These are phyloP conservation scores for Chloromyia formosa DNA, from an alignment of 2,888 invertebrate genomes.

Conservation along the genomic window DNA sequence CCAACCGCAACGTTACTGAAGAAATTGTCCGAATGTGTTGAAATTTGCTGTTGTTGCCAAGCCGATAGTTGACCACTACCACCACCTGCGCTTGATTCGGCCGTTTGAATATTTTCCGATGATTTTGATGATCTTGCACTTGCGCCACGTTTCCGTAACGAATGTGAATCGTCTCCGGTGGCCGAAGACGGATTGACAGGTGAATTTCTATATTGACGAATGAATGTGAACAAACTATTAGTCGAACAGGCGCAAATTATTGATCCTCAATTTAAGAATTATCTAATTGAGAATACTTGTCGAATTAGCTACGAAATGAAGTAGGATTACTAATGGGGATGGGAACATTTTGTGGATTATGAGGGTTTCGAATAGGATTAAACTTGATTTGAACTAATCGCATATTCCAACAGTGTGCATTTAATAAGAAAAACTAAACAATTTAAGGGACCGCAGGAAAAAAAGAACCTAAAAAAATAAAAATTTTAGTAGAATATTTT, in stretches of 20 bases:
- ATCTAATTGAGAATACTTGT: not conserved
- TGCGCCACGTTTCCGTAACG: slow-evolving; percentile 38
- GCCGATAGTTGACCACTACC: not conserved
- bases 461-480: not conserved
- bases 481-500: not conserved
- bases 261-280: too few relatives aligned
- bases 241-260: too few relatives aligned
- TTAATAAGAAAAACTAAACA: not conserved
- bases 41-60: not conserved
- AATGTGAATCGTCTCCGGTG: slow-evolving; percentile 43
- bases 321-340: slow-evolving; percentile 9
- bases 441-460: not conserved
- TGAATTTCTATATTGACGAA: slow-evolving; percentile 47
- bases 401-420: slow-evolving; percentile 26
- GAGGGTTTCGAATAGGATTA: too few relatives aligned
- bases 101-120: slow-evolving; percentile 17
- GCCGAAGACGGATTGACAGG: slow-evolving; percentile 51
- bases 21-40: slow-evolving; percentile 46
- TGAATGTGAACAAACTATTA: not conserved
- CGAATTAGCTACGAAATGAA: not conserved
- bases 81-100: not conserved
- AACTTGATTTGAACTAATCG: slow-evolving; percentile 38
- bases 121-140: slow-evolving; percentile 36
- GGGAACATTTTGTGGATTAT: slow-evolving; percentile 45
- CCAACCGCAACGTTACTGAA: slow-evolving; percentile 65